Evolutionary conservation across 2,797 vertebrate species (phyloP), one percentile per base, ranked within the genome.

Genomic region (Picus viridis): DNA sequence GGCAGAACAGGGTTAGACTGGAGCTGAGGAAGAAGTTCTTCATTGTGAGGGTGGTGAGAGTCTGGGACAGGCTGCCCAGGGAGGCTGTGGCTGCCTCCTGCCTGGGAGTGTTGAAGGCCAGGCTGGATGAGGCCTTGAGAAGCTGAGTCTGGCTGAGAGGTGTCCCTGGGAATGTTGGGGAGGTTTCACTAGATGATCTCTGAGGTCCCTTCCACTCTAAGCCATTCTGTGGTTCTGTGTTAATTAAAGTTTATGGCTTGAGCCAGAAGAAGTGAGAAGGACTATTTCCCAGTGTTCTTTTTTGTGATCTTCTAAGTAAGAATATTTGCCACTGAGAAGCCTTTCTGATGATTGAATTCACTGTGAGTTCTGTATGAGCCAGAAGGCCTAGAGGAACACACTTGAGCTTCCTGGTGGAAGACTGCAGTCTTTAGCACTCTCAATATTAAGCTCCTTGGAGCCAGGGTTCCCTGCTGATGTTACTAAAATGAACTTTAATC

Each of bases 401-500:
- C n/a, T 92, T 85, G 53, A 62, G n/a, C 89, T 90, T 95, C 83
- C 63, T 85, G 16, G 49, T 83, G 64, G 61, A 91, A 73, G n/a
- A 81, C 61, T 92, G 36, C 43, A 41, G 34, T 58, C 83, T 82
- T 79, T 7, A 16, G 39, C 39, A 16, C 27, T 70, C 74, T 82
- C 57, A 54, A 4, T 86, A 83, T 83, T 86, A 75, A 79, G 45
- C 67, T 49, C 41, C 26, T 47, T 93, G 65, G 41, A 92, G n/a
- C 63, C 63, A 83, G 67, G 23, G 36, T 69, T 87, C 74, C 75
- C 65, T 77, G 71, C 57, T 92, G 67, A 36, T 86, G 47, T 79
- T 93, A 73, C 89, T 62, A 26, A 89, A 93, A 41, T 79, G 54
- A 91, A 68, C 80, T 92, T 93, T 57, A 86, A 83, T 88, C 70